Evolutionary conservation across 2,113 vertebrate genomes (phyloP).

Genomic region (Pseudonaja textilis): DNA sequence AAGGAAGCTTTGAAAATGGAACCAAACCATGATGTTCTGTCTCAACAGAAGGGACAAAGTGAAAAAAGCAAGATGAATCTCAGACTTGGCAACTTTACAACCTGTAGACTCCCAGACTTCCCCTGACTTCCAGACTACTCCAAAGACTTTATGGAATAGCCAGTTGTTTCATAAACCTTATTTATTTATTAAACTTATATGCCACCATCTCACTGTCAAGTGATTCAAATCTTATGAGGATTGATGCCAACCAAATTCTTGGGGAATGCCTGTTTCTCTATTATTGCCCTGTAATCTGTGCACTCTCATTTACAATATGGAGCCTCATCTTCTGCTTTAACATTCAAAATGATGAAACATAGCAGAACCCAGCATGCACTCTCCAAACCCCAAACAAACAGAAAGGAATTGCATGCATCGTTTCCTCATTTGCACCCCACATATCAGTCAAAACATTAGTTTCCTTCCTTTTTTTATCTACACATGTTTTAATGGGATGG

Average conservation of each 20-base stretch:
- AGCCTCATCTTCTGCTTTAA: neutral
- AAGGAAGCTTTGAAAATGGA: slow-evolving; percentile 60
- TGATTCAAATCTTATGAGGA: neutral
- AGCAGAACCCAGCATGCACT: neutral
- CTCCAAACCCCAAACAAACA: neutral
- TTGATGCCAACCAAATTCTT: neutral
- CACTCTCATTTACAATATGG: neutral
- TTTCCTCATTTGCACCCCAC: neutral
- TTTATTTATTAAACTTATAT: neutral
- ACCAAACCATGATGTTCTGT: slow-evolving; percentile 54
- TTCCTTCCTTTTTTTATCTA: neutral
- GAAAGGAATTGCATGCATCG: neutral
- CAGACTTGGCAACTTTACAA: neutral
- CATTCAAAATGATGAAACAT: neutral
- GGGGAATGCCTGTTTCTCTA: neutral
- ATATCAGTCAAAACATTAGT: neutral
- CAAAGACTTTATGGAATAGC: neutral
- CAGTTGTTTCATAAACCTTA: neutral
- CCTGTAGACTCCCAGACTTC: neutral
- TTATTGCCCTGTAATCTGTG: neutral
- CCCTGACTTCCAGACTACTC: neutral
- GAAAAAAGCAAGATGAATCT: slow-evolving; percentile 1
- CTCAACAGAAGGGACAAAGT: slow-evolving; percentile 46
- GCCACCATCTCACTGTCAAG: neutral
- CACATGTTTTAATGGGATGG: slow-evolving; percentile 40